Evolutionary conservation across 2,888 invertebrate species (phyloP), one percentile per base, ranked within the genome.

Genomic region (Mimumesa dahlbomi): DNA sequence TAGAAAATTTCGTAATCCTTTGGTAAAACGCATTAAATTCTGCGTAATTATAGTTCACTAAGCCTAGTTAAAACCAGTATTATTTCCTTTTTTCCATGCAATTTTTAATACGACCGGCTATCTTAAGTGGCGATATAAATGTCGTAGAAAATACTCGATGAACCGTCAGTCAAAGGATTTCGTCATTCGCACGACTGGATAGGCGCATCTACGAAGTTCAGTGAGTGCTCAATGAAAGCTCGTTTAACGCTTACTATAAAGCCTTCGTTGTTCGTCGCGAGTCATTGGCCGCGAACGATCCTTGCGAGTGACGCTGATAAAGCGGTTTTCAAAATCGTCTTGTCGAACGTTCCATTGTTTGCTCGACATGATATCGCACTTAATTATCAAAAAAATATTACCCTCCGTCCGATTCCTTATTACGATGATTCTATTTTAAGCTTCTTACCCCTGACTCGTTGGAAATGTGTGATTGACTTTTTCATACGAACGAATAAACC

Each of bases 141-240:
- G n/a, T n/a, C n/a, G n/a, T n/a, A n/a, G n/a, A n/a, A n/a, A n/a
- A n/a, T n/a, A n/a, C n/a, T n/a, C n/a, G n/a, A n/a, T n/a, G n/a
- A n/a, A n/a, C n/a, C n/a, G 18, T 25, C 19, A 29, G 56, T 67
- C 52, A 81, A 73, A 74, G 73, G 71, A 70, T 74, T 74, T 69
- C 58, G 69, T 48, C 65, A 63, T 74, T 74, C 62, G 61, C 65
- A 68, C 49, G 78, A 64, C 66, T 73, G 78, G 75, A 56, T 74
- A 66, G 53, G 13, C 70, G 48, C 61, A 63, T 72, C 65, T 49
- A 46, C 45, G 61, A 62, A 45, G 63, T 54, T 63, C 68, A 59
- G 25, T 45, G 58, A 45, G 45, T 34, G 67, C 43, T 72, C 73
- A 63, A 67, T 64, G 59, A 72, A 59, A 68, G 40, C 59, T 68